Conservation (phyloP, 2,888 invertebrate species). For the Epistrophe grossulariae region DNA sequence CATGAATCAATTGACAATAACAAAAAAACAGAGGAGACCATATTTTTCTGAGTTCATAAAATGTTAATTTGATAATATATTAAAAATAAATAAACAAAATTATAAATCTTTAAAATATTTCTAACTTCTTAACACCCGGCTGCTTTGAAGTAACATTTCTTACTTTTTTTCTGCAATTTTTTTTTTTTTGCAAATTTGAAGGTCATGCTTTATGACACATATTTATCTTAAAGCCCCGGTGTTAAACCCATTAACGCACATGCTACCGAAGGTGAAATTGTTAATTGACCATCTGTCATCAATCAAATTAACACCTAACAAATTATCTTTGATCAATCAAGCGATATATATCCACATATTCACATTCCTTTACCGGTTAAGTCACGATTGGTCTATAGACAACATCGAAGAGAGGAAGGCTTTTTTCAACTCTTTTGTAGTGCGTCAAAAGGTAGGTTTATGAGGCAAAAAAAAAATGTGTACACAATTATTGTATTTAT, state of each 20-base stretch:
- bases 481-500: background rate
- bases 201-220: background rate
- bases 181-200: background rate
- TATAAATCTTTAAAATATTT: no score
- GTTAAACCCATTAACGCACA: background rate
- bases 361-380: background rate
- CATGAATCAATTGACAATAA: no score
- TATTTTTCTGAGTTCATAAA: no score
- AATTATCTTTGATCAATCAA: background rate
- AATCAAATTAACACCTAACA: background rate
- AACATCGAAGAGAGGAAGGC: background rate
- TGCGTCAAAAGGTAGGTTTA: background rate
- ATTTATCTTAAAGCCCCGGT: background rate
- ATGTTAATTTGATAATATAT: no score
- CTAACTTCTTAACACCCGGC: no score
- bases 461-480: background rate
- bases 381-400: background rate
- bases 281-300: background rate
- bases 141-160: no score
- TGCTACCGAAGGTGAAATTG: background rate
- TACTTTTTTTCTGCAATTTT: no score
- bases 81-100: no score
- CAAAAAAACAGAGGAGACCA: no score
- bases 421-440: background rate
- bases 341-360: background rate